Conservation (phyloP, 2,888 invertebrate species). For the Tuta absoluta region DNA sequence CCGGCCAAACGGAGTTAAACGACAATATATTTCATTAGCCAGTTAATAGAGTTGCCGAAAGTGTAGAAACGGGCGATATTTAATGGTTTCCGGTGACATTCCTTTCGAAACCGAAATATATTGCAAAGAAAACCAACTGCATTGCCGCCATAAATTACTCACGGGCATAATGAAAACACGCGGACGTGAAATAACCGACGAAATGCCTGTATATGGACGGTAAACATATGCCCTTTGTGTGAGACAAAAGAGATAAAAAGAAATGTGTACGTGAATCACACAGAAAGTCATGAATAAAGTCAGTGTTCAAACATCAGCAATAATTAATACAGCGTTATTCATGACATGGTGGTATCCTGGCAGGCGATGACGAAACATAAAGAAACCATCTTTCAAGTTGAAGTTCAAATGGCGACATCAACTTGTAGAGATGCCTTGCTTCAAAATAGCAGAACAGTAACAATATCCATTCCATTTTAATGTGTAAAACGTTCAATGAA, state of each 20-base stretch:
- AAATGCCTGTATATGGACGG: conserved; percentile 8
- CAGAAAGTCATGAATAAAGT: conserved; percentile 58
- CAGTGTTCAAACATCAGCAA: conserved; percentile 57
- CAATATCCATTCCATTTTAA: background rate
- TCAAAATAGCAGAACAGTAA: background rate
- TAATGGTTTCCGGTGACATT: conserved; percentile 33
- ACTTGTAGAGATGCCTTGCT: conserved; percentile 44
- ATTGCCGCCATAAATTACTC: conserved; percentile 27
- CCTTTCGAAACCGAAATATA: conserved; percentile 27
- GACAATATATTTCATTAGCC: conserved; percentile 56
- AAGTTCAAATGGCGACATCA: conserved; percentile 52
- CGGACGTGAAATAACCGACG: conserved; percentile 16
- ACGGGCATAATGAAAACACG: conserved; percentile 1
- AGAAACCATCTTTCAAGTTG: conserved; percentile 54
- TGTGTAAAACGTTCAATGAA: background rate
- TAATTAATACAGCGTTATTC: conserved; percentile 65
- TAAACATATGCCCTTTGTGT: conserved; percentile 17
- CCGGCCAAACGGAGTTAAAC: conserved; percentile 67
- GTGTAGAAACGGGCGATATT: conserved; percentile 16
- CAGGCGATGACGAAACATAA: conserved; percentile 56
- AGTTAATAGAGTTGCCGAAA: conserved; percentile 35
- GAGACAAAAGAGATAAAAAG: conserved; percentile 28
- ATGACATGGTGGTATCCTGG: conserved; percentile 51
- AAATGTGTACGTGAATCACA: conserved; percentile 35
- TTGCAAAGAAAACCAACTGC: conserved; percentile 25